phyloP scores from a whole-genome alignment of 1,140 invertebrate species.

The Amphibalanus amphitrite region DNA sequence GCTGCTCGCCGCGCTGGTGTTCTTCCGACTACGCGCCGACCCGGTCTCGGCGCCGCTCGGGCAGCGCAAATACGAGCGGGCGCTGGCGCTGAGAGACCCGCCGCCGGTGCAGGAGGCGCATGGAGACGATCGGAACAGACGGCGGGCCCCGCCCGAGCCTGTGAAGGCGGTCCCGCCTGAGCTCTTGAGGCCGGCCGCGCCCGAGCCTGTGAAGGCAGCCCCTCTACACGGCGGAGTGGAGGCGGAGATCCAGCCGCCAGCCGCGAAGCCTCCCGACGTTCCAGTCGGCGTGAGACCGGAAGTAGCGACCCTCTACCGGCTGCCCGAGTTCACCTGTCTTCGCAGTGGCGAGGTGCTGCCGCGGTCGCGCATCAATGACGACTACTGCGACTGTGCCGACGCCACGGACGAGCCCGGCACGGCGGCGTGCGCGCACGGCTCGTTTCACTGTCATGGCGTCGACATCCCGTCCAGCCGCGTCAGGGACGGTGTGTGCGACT shows the following conservation, averaged over 20 bases:
- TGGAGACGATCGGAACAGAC: neutral
- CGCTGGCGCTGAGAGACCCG: neutral
- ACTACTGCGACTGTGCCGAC: constrained; percentile 94
- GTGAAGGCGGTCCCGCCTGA: no score
- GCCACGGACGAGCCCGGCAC: constrained; percentile 96
- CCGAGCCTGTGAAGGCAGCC: no score
- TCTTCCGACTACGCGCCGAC: neutral
- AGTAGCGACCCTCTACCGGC: neutral
- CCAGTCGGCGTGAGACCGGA: neutral
- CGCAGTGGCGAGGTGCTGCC: constrained; percentile 69
- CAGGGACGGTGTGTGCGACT: constrained; percentile 96
- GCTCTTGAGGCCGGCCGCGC: no score
- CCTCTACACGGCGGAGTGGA: no score
- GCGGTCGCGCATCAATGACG: constrained; percentile 81
- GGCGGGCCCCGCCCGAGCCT: no score
- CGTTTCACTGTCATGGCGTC: constrained; percentile 66
- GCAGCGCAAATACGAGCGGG: neutral
- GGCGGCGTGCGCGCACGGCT: constrained; percentile 65
- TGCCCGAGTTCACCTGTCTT: constrained; percentile 61
- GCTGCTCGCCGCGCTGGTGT: neutral
- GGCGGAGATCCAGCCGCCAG: neutral
- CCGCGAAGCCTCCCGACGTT: neutral
- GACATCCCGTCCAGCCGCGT: constrained; percentile 77
- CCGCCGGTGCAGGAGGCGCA: no score
- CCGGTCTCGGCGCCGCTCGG: neutral